Base-by-base conservation (phyloP, 2,888 invertebrate species). In the Zaprionus obscuricornis region DNA sequence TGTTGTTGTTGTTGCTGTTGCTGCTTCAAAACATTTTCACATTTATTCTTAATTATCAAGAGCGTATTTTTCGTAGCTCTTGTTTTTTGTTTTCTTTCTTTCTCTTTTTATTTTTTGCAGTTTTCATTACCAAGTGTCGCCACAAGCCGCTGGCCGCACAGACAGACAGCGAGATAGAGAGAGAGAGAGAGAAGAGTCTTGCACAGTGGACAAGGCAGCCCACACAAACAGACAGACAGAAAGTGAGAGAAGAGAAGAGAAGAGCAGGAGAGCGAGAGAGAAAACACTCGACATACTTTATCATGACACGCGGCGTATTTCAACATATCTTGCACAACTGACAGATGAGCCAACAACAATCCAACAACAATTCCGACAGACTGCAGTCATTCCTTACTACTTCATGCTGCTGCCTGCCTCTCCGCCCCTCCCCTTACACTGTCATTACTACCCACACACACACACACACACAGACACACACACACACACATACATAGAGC, bases 11-110 rank as follows among this genome's bases (percentile, higher is more conserved):
- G 50, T 65, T 66, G 55, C 56, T 42, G 37, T 57, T 49, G 34
- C 51, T 47, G 58, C 76, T 68, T 55, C 60, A 68, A 54, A 70
- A 79, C 68, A 72, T 76, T 86, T 81, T 71, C 82, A 77, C 77
- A 83, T 83, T 86, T 86, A 76, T 83, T 79, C 82, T 84, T 83
- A 81, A 84, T 84, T 83, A 83, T 86, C 74, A 73, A 73, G 74
- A 71, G 70, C 55, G 69, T 34, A 26, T 31, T 42, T 50, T 56
- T 37, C 11, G 55, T 39, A 55, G 33, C 42, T 27, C 18, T 33
- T 49, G 43, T 54, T 37, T 42, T 22, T 49, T n/a, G 34, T 20
- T 27, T 18, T 4, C 8, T 13, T 11, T 10, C 22, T 14, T 26
- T 29, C 16, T 24, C 39, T 22, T 36, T 14, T 18, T 33, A 31